phyloP scores from a whole-genome alignment of 1,140 invertebrate genomes.

The Pseudomyrmex pallidus region DNA sequence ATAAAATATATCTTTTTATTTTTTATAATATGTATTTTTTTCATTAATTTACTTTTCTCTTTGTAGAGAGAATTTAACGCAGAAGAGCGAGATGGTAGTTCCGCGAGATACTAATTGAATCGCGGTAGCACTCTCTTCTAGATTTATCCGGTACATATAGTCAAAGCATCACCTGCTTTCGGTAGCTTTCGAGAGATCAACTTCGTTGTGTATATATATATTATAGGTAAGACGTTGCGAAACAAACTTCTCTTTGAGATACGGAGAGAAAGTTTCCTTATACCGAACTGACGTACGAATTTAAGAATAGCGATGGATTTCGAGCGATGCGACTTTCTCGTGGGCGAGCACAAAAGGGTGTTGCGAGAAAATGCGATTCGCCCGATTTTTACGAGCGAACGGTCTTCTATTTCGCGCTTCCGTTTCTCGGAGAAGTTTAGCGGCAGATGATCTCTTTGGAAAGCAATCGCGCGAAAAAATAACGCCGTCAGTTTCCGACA shows the following conservation, averaged over 20 bases:
- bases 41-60: too few species aligned
- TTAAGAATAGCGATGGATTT: too few species aligned
- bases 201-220: background rate
- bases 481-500: slow-evolving; percentile 1
- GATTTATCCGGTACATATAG: background rate
- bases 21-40: too few species aligned
- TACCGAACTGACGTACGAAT: too few species aligned
- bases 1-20: too few species aligned
- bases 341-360: background rate
- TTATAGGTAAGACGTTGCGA: slow-evolving; percentile 11
- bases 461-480: slow-evolving; percentile 45
- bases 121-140: background rate
- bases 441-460: slow-evolving; percentile 37
- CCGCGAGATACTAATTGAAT: slow-evolving; percentile 9
- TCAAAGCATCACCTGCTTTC: background rate
- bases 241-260: too few species aligned
- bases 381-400: slow-evolving; percentile 19
- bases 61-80: too few species aligned
- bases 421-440: background rate
- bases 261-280: too few species aligned
- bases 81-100: background rate
- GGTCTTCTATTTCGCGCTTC: too few species aligned
- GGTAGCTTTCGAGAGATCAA: slow-evolving; percentile 14
- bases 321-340: too few species aligned
- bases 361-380: slow-evolving; percentile 35